Percentiles rank a stretch among this genome's conserved stretches.
Conservation (phyloP, 2,113 vertebrate genomes). For the Sturnira hondurensis region DNA sequence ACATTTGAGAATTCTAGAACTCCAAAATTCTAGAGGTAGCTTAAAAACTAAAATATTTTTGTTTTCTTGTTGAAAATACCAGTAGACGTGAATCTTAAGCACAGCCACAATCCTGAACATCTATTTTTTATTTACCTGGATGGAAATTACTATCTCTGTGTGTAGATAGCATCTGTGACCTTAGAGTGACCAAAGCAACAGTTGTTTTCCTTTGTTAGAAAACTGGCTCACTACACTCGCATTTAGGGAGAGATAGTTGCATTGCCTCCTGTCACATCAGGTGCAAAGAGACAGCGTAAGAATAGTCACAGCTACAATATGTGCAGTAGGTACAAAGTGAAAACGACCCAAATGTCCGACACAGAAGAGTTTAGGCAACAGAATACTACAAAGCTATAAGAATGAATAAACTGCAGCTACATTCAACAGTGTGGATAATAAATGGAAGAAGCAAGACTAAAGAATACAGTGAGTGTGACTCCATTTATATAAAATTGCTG, state of each 20-base stretch:
- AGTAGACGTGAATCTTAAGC: background rate
- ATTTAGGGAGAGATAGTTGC: background rate
- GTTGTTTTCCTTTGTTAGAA: background rate
- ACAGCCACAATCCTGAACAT: background rate
- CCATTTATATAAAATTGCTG: background rate
- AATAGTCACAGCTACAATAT: background rate
- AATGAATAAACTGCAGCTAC: background rate
- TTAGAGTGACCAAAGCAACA: background rate
- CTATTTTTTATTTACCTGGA: background rate
- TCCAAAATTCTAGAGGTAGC: background rate
- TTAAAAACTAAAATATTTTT: conserved; percentile 29
- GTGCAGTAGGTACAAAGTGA: background rate
- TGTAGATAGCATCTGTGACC: background rate
- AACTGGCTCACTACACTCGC: background rate
- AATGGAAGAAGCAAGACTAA: background rate
- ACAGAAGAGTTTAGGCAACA: background rate
- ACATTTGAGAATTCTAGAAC: conserved; percentile 46
- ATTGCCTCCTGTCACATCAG: background rate
- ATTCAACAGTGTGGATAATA: background rate
- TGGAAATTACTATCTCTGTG: background rate
- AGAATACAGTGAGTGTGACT: background rate
- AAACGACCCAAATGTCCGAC: background rate
- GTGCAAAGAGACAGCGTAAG: background rate
- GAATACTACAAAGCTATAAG: background rate
- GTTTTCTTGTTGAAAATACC: background rate